Evolutionary conservation across 2,888 invertebrate species (phyloP), one percentile per base, ranked within the genome.

Genomic region (Matsumyia berberina): DNA sequence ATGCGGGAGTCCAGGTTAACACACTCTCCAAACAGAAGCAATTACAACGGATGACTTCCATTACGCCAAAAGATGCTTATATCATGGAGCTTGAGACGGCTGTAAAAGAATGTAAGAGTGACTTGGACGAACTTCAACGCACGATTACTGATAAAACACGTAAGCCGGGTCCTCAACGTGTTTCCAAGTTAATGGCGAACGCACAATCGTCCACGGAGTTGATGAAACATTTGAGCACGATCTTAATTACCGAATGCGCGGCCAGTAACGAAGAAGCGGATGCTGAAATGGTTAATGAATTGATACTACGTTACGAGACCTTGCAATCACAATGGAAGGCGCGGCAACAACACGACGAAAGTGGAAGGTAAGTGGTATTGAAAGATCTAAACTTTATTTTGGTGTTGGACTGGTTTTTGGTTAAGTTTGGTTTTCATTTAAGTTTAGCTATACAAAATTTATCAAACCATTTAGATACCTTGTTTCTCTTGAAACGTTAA

Each of bases 11-110:
- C 5, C 97, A 97, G 93, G 97, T 97, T 0, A 95, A 97, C 89
- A 97, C 97, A 0, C 91, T 97, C 44, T 94, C 94, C 0, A 93
- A 93, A 58, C 92, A 93, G 49, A 90, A 89, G 58, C 19, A 88
- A 29, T 88, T 94, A 53, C 92, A 93, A 53, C 92, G 93, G 17
- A 94, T 95, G 92, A 95, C 95, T 0, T 94, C 95, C 11, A 94
- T 95, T 81, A 96, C 96, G 46, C 95, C 96, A 4, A 95, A 96
- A 90, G 97, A 97, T 89, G 97, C 96, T 0, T 97, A 97, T 89
- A 92, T 95, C 69, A 94, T 94, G 87, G 97, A 97, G 90, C 91
- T 97, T 39, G 93, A 94, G 44, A 94, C 94, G 3, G 97, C 96
- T 0, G 93, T 97, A 4, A 92, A 92, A 49, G 97, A 97, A 89